A percentile compares a stretch with the other conserved stretches of the same genome.
phyloP scores from a whole-genome alignment of 2,113 vertebrate genomes.

The Casuarius casuarius region DNA sequence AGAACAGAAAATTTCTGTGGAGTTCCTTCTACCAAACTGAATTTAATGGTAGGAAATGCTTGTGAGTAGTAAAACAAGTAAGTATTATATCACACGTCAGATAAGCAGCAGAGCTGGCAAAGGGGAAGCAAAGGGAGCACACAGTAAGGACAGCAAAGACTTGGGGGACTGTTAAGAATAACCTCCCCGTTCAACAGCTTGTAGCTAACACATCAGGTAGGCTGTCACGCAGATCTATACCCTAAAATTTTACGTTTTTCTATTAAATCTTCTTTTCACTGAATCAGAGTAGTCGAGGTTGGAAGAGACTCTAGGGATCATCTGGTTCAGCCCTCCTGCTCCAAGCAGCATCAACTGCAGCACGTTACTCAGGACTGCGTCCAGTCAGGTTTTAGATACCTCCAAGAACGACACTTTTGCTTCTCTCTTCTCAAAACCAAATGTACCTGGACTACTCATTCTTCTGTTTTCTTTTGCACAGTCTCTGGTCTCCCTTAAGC shows the following conservation, averaged over 20 bases:
- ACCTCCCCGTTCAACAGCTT: background rate
- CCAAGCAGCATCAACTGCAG: background rate
- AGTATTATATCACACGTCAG: background rate
- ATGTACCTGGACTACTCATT: background rate
- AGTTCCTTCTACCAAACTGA: background rate
- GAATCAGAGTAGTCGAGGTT: background rate
- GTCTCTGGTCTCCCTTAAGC: background rate
- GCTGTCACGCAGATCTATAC: accelerated
- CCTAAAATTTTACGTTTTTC: too few species aligned
- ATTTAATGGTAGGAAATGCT: background rate
- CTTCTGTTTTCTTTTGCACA: background rate
- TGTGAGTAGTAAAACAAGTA: background rate
- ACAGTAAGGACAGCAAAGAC: background rate
- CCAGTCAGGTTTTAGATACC: background rate
- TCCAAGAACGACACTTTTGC: background rate
- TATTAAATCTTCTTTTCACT: background rate
- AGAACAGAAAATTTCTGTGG: background rate
- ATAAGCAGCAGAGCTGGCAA: background rate
- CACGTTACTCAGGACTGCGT: background rate
- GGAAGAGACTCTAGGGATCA: too few species aligned
- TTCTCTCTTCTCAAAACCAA: background rate
- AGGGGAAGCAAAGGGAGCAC: background rate
- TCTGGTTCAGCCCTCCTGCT: background rate
- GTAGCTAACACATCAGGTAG: background rate
- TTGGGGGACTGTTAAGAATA: accelerated